Base-by-base conservation (phyloP, 1,140 invertebrate species). In the Ladona fulva region DNA sequence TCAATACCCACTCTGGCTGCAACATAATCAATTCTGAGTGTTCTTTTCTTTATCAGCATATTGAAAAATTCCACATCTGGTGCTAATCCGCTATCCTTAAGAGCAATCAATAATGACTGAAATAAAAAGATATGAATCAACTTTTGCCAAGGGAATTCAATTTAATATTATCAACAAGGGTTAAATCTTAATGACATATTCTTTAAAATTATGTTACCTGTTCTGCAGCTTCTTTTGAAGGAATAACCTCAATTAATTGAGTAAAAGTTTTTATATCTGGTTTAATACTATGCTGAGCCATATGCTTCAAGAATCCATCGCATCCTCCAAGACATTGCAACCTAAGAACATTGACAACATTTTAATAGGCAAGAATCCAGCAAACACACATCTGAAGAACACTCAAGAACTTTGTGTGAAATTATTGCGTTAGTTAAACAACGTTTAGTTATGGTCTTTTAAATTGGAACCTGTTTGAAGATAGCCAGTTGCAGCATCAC, bases 21-120 rank as follows among this genome's bases (percentile, higher is more conserved):
- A 77, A 87, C 84, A 83, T 90, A 91, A 82, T 94, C 89, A 76
- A 84, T 84, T 80, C 92, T 85, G 78, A 90, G 84, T 82, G 89
- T 90, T 77, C 93, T 87, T 82, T 90, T 94, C 82, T 92, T 94
- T 75, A 97, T 96, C 19, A 97, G 85, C 83, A 93, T 89, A 85
- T 97, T 98, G 81, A 90, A 95, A 83, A 97, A 95, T 82, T 91
- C 90, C 52, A 93, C 89, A 85, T 97, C 95, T 0, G 90, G 84
- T 80, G 87, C 87, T 0, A 95, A 82, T 16, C 87, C 84, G 44
- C 86, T 83, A 76, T 85, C 82, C 76, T 89, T 87, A 82, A 95
- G 89, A 25, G 87, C 82, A 52, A 82, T 79, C 8, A 94, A 79
- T 10, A 95, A 81, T 80, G 89, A 86, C 80, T 85, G 76, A 14